These are phyloP conservation scores for Biston stratarius DNA, from an alignment of 2,888 invertebrate species.

Conservation along the genomic window DNA sequence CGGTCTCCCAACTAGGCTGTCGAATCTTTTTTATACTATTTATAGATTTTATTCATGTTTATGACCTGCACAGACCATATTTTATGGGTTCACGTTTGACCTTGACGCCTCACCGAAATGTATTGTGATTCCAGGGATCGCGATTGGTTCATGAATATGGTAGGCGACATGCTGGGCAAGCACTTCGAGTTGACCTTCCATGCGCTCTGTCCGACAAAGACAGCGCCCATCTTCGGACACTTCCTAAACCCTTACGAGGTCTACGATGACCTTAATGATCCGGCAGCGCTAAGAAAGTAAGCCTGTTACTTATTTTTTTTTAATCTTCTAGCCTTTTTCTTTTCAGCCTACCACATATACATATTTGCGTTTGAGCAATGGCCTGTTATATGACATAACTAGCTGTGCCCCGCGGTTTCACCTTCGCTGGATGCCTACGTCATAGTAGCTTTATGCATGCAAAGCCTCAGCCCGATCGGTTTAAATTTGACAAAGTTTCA, in stretches of 20 bases:
- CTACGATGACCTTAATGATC: conserved; percentile 92
- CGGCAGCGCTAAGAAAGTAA: conserved; percentile 79
- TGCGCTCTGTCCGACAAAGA: conserved; percentile 90
- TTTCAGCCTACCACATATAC: background rate
- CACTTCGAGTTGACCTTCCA: conserved; percentile 93
- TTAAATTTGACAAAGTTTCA: no score
- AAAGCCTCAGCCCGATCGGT: no score
- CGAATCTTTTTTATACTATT: no score
- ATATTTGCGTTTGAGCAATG: background rate
- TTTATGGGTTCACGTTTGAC: no score
- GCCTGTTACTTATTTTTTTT: conserved; percentile 18
- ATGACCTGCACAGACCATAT: no score
- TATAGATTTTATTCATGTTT: no score
- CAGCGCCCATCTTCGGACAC: conserved; percentile 91
- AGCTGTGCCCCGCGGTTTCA: no score
- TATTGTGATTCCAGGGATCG: conserved; percentile 86
- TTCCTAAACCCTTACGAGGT: conserved; percentile 92
- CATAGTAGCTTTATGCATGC: no score
- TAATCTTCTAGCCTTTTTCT: background rate
- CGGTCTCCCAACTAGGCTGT: no score
- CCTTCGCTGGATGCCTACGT: no score
- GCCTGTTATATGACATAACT: no score
- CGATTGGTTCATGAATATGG: conserved; percentile 90
- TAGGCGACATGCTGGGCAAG: conserved; percentile 91
- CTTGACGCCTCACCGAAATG: no score